Conservation (phyloP, 2,888 invertebrate species). For the Athalia rosae region DNA sequence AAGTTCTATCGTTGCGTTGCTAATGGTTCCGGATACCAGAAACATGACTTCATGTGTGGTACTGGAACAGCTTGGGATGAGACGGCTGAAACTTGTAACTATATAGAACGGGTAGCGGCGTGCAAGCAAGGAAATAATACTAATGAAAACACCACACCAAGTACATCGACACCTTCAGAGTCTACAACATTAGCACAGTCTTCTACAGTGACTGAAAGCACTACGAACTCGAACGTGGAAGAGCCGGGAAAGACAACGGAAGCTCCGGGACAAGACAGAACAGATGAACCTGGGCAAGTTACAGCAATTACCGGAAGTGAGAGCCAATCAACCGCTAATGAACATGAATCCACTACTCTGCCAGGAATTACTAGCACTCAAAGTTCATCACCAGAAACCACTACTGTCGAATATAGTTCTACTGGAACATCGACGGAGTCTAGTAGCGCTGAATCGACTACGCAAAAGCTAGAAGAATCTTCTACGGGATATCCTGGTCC, state of each 20-base stretch:
- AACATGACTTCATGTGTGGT: conserved; percentile 84
- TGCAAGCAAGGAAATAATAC: conserved; percentile 53
- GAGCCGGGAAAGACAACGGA: conserved; percentile 15
- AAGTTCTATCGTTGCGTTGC: conserved; percentile 87
- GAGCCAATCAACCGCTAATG: background rate
- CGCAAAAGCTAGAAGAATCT: background rate
- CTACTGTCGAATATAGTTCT: background rate
- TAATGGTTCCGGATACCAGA: conserved; percentile 77
- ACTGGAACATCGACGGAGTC: background rate
- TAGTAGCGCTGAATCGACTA: background rate
- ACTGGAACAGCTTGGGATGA: conserved; percentile 88
- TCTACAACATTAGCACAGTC: conserved; percentile 28
- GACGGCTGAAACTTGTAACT: conserved; percentile 81
- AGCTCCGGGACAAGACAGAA: conserved; percentile 49
- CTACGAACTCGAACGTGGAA: background rate
- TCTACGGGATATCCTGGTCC: background rate
- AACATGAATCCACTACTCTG: background rate
- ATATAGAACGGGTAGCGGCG: conserved; percentile 69
- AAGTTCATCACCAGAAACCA: background rate
- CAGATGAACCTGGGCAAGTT: conserved; percentile 44
- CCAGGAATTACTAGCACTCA: background rate
- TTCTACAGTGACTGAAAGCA: conserved; percentile 20
- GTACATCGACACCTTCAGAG: conserved; percentile 10
- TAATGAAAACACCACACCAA: conserved; percentile 38
- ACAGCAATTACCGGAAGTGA: conserved; percentile 18